Conservation (phyloP, 2,797 vertebrate species). For the Cyclura pinguis region DNA sequence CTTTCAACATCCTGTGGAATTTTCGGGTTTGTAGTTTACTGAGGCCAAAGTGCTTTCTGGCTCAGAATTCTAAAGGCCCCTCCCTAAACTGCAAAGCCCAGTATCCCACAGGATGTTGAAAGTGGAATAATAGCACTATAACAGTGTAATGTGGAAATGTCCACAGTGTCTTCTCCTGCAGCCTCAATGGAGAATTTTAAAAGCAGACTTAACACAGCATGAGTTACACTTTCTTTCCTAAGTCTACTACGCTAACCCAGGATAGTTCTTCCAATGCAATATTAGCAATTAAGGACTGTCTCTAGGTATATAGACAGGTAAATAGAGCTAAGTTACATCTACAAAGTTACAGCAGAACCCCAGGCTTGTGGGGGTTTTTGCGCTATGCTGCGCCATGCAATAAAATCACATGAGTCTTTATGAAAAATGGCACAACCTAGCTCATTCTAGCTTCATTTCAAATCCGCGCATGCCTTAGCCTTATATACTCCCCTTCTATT, state of each 20-base stretch:
- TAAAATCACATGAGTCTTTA: neutral
- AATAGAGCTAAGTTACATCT: no score
- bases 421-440: neutral
- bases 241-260: neutral
- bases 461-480: neutral
- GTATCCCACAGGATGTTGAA: no score
- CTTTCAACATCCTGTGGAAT: no score
- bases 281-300: neutral
- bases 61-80: no score
- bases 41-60: no score
- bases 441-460: constrained; percentile 14
- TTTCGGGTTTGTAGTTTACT: no score
- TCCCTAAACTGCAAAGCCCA: no score
- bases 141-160: no score
- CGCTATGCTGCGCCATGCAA: neutral
- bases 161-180: neutral
- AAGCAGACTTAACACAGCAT: neutral
- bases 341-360: neutral
- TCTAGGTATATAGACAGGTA: no score
- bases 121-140: no score
- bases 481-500: constrained; percentile 1
- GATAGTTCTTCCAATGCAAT: neutral
- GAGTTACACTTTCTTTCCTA: neutral
- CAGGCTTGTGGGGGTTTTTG: neutral
- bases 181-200: neutral